A percentile compares a stretch with the other conserved stretches of the same genome.
These are phyloP conservation scores for Brachyrhaphis roseni DNA, from an alignment of 2,797 vertebrate species.

Conservation along the genomic window DNA sequence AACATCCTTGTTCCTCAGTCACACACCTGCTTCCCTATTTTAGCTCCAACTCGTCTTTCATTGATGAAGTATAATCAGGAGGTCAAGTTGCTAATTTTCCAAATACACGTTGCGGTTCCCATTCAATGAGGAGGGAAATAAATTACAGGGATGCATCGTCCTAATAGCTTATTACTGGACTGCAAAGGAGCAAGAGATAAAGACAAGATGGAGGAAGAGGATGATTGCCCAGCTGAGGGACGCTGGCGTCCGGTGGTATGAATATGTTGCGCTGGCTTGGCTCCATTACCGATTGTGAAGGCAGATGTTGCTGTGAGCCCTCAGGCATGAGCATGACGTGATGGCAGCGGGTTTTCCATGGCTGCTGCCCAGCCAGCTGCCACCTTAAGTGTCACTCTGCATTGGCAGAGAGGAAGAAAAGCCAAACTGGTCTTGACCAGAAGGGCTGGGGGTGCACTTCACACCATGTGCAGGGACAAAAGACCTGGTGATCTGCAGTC, in stretches of 20 bases:
- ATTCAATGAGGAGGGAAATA: slow-evolving; percentile 58
- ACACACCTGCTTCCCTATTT: slow-evolving; percentile 50
- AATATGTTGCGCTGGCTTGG: slow-evolving; percentile 71
- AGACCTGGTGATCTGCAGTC: slow-evolving; percentile 45
- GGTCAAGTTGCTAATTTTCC: slow-evolving; percentile 73
- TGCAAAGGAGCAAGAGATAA: slow-evolving; percentile 52
- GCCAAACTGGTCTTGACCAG: slow-evolving; percentile 69
- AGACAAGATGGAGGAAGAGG: slow-evolving; percentile 69
- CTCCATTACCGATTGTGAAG: slow-evolving; percentile 77
- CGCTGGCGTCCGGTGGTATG: slow-evolving; percentile 64
- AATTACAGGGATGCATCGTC: slow-evolving; percentile 73
- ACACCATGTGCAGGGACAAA: slow-evolving; percentile 58
- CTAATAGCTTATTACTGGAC: slow-evolving; percentile 71
- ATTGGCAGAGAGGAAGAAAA: slow-evolving; percentile 39
- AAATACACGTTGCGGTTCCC: slow-evolving; percentile 62
- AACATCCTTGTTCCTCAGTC: slow-evolving; percentile 41
- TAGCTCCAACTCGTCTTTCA: slow-evolving; percentile 22
- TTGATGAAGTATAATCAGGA: slow-evolving; percentile 59
- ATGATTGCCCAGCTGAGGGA: slow-evolving; percentile 78
- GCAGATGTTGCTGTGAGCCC: slow-evolving; percentile 79
- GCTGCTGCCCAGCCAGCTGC: slow-evolving; percentile 69
- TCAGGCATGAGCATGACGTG: slow-evolving; percentile 47
- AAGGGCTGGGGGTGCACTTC: slow-evolving; percentile 41
- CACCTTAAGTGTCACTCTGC: slow-evolving; percentile 68
- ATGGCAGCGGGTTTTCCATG: slow-evolving; percentile 51